phyloP scores from a whole-genome alignment of 2,888 invertebrate species.

The Subacronicta megacephala region DNA sequence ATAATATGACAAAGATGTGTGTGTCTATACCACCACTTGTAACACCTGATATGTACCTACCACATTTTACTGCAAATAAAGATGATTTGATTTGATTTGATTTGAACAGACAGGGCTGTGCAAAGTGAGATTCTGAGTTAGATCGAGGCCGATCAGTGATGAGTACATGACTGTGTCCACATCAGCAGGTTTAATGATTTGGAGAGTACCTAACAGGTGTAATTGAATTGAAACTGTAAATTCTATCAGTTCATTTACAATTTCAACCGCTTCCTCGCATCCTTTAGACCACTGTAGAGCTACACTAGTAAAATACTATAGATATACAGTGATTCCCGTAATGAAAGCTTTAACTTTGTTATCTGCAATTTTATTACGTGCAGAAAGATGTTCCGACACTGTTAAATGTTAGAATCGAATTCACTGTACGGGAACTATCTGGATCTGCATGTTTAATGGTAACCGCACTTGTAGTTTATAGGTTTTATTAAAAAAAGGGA shows the following conservation, averaged over 20 bases:
- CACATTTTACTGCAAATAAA: too few relatives aligned
- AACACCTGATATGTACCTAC: too few relatives aligned
- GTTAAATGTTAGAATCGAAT: conserved; percentile 30
- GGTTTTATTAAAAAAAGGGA: neutral
- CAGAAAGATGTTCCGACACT: conserved; percentile 25
- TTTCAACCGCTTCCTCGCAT: conserved; percentile 15
- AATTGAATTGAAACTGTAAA: too few relatives aligned
- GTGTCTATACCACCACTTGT: too few relatives aligned
- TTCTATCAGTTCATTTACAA: neutral
- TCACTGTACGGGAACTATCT: conserved; percentile 15
- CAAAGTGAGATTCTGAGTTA: too few relatives aligned
- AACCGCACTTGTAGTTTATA: neutral
- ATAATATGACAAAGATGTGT: too few relatives aligned
- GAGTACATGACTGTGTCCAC: too few relatives aligned
- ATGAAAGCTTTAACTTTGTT: conserved; percentile 33
- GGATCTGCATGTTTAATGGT: conserved; percentile 40
- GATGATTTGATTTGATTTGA: too few relatives aligned
- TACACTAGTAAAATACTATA: conserved; percentile 5
- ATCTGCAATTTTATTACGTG: conserved; percentile 41
- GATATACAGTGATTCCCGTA: conserved; percentile 29
- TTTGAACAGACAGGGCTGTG: too few relatives aligned
- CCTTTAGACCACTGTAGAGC: neutral
- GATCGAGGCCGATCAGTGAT: too few relatives aligned
- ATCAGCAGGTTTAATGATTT: too few relatives aligned
- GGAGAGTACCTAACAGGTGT: too few relatives aligned